Conservation (phyloP, 2,113 vertebrate genomes). For the Bubo blakistoni region DNA sequence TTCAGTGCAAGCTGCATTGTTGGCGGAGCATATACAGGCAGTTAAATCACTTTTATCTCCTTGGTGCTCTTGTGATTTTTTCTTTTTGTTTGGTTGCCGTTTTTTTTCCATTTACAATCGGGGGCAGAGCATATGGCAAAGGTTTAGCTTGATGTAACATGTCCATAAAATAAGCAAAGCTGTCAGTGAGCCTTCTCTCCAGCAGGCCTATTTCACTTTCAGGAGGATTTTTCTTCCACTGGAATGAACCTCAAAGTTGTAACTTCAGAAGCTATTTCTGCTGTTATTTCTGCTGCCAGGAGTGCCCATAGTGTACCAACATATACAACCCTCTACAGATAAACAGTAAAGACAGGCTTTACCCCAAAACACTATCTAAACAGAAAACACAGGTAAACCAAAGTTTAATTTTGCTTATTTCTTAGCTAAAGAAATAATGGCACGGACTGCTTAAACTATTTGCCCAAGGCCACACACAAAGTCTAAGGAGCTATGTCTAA, state of each 20-base stretch:
- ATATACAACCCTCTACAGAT: not conserved
- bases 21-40: not conserved
- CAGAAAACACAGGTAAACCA: not conserved
- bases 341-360: not conserved
- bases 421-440: not conserved
- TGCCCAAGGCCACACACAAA: not conserved
- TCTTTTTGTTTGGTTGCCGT: not conserved
- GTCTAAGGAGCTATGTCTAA: not conserved
- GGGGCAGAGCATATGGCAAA: constrained; percentile 60
- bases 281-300: not conserved
- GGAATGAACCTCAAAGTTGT: not conserved
- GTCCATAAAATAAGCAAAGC: constrained; percentile 44
- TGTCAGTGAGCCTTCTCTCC: constrained; percentile 13
- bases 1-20: constrained; percentile 36
- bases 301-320: not conserved
- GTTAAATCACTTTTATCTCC: constrained; percentile 65
- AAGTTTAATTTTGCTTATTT: not conserved
- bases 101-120: constrained; percentile 4
- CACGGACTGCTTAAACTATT: not conserved
- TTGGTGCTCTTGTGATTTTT: constrained; percentile 26
- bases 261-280: not conserved
- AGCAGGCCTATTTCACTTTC: constrained; percentile 7
- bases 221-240: constrained; percentile 7
- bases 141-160: constrained; percentile 38
- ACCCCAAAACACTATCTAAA: not conserved